These are phyloP conservation scores for Echinarachnius parma DNA, from an alignment of 53 echinoderm and acorn worm species.

Conservation along the genomic window DNA sequence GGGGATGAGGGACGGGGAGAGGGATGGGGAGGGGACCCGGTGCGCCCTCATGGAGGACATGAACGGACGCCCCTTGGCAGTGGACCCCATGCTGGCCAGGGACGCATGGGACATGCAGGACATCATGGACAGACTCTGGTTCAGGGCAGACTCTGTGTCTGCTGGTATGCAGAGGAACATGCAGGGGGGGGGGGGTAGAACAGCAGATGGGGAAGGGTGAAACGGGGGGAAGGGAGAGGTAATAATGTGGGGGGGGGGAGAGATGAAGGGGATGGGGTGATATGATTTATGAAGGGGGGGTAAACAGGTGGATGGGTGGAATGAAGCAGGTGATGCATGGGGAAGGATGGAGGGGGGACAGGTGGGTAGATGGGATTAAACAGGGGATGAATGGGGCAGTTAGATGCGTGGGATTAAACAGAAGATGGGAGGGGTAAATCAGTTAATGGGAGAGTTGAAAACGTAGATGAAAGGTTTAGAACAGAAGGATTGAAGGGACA, in stretches of 20 bases:
- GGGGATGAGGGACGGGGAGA: slow-evolving; percentile 13
- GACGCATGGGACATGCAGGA: slow-evolving; percentile 16
- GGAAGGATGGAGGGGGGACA: too few species aligned
- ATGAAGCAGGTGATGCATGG: too few species aligned
- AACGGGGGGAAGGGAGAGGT: not conserved
- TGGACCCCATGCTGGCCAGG: slow-evolving; percentile 5
- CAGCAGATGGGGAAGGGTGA: not conserved
- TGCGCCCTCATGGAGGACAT: slow-evolving; percentile 8
- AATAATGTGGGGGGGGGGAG: not conserved
- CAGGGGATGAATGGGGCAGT: too few species aligned
- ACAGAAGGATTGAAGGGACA: too few species aligned
- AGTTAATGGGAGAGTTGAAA: too few species aligned
- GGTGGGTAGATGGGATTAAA: too few species aligned
- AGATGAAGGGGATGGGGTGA: not conserved
- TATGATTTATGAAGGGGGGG: not conserved
- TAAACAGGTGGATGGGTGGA: slow-evolving; percentile 2
- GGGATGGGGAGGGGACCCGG: slow-evolving; percentile 19
- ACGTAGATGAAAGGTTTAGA: too few species aligned
- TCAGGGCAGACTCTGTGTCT: slow-evolving; percentile 43
- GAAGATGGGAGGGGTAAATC: too few species aligned
- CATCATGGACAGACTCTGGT: slow-evolving; percentile 24
- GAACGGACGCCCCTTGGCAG: slow-evolving; percentile 28
- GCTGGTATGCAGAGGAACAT: not conserved
- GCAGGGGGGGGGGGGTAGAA: not conserved
- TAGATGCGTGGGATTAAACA: too few species aligned